Percentiles rank a stretch among this genome's conserved stretches.
Evolutionary conservation across 2,888 invertebrate genomes (phyloP).

Genomic region (Tenthredo scrophulariae): DNA sequence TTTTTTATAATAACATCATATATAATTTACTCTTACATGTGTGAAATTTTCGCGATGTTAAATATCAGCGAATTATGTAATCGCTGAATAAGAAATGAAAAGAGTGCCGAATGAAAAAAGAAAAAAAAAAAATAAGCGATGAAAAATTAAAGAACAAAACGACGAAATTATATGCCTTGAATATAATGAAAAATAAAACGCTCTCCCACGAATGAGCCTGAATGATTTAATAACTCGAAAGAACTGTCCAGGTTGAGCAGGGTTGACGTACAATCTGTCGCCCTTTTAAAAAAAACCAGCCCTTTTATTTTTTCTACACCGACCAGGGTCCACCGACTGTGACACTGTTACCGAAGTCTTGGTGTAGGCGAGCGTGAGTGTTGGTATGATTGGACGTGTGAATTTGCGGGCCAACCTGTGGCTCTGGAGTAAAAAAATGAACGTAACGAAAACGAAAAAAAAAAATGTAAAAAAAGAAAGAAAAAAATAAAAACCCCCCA

Average conservation of each 20-base stretch:
- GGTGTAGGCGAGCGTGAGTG: constrained; percentile 37
- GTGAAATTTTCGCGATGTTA: background rate
- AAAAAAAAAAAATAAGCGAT: background rate
- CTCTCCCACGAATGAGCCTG: constrained; percentile 58
- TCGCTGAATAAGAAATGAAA: background rate
- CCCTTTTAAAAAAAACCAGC: constrained; percentile 47
- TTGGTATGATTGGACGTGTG: constrained; percentile 51
- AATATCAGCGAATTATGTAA: background rate
- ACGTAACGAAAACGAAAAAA: background rate
- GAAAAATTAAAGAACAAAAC: background rate
- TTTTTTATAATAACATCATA: background rate
- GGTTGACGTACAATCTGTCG: constrained; percentile 66
- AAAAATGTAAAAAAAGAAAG: background rate
- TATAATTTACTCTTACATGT: background rate
- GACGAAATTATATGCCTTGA: background rate
- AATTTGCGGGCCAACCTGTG: constrained; percentile 52
- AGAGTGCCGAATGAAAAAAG: background rate
- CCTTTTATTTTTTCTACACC: constrained; percentile 40
- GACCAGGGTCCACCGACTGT: background rate
- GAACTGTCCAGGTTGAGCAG: constrained; percentile 69
- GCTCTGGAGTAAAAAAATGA: constrained; percentile 21
- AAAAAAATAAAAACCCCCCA: background rate
- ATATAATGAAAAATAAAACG: constrained; percentile 50
- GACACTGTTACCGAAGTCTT: constrained; percentile 24
- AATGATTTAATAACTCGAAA: constrained; percentile 75